phyloP scores from a whole-genome alignment of 2,113 vertebrate genomes.

The Nyctereutes procyonoides region DNA sequence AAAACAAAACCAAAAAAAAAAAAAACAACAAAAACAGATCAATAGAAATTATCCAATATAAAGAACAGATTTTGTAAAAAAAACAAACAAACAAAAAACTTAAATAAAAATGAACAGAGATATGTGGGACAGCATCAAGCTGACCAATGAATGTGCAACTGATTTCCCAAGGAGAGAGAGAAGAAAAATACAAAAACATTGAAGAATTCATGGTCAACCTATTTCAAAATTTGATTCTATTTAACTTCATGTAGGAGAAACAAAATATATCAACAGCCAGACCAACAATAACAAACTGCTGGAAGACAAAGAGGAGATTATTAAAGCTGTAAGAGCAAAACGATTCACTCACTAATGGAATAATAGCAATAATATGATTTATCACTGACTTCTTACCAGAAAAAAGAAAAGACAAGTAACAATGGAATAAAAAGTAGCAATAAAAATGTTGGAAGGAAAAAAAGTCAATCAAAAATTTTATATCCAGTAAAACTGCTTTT shows the following conservation, averaged over 20 bases:
- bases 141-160: neutral
- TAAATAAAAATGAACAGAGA: neutral
- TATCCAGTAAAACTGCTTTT: neutral
- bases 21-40: neutral
- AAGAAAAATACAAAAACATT: neutral
- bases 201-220: neutral
- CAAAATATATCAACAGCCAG: neutral
- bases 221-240: neutral
- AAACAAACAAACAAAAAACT: neutral
- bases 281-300: neutral
- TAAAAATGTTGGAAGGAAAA: neutral
- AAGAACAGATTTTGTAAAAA: neutral
- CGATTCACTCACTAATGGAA: accelerated
- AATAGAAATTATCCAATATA: neutral
- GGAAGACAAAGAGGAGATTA: neutral
- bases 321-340: neutral
- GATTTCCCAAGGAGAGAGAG: neutral
- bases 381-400: neutral
- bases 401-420: neutral
- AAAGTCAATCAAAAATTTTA: neutral
- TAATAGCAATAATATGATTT: neutral
- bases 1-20: neutral
- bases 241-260: neutral
- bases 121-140: neutral
- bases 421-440: neutral